Percentiles rank a stretch among this genome's conserved stretches.
Conservation (phyloP, 1,140 invertebrate species). For the Bombus picipes region DNA sequence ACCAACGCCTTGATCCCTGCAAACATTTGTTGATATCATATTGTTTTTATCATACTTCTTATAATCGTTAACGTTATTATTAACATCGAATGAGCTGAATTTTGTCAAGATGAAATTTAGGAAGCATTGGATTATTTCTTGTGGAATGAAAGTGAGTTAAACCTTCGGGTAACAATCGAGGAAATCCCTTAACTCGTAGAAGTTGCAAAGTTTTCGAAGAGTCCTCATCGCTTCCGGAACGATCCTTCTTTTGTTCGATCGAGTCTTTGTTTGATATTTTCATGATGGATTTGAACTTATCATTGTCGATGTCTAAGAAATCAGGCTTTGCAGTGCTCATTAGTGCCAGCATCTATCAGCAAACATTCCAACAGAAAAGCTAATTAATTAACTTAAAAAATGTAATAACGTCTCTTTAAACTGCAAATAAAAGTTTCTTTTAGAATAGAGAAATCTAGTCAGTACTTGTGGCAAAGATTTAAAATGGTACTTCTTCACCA, state of each 20-base stretch:
- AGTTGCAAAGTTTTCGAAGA: constrained; percentile 63
- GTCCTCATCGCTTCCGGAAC: constrained; percentile 4
- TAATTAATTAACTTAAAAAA: neutral
- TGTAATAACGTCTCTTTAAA: no score
- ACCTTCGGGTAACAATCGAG: constrained; percentile 72
- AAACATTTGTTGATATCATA: neutral
- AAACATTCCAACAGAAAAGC: neutral
- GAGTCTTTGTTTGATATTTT: constrained; percentile 35
- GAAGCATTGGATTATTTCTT: neutral
- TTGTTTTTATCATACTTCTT: neutral
- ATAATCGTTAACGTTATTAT: neutral
- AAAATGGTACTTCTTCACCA: no score
- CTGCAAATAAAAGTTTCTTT: no score
- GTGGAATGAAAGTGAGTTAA: constrained; percentile 6
- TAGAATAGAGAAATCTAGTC: no score
- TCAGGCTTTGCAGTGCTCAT: constrained; percentile 31
- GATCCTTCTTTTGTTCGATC: constrained; percentile 34
- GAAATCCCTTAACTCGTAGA: constrained; percentile 68
- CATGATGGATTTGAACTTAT: constrained; percentile 43
- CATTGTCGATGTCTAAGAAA: constrained; percentile 43
- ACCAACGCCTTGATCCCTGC: constrained; percentile 73
- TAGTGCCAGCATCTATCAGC: constrained; percentile 40
- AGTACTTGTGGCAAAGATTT: no score
- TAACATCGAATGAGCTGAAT: neutral
- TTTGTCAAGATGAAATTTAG: neutral